Conservation (phyloP, 2,888 invertebrate genomes). For the Plutella xylostella region DNA sequence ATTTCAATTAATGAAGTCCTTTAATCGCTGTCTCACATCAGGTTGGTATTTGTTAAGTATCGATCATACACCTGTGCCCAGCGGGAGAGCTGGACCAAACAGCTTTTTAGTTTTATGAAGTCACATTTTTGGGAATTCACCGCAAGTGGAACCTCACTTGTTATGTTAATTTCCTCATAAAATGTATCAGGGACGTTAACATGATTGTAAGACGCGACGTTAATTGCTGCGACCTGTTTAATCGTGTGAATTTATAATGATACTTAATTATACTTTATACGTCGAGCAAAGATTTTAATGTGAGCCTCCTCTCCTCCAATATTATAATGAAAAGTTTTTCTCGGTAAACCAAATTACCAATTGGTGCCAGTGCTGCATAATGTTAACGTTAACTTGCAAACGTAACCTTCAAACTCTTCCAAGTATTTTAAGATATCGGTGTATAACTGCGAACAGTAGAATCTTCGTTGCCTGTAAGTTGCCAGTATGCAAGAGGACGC, state of each 20-base stretch:
- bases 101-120: neutral
- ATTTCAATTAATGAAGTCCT: too few relatives aligned
- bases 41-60: neutral
- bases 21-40: too few relatives aligned
- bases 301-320: too few relatives aligned
- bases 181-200: slow-evolving; percentile 26
- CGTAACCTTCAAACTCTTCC: too few relatives aligned
- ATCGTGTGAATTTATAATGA: slow-evolving; percentile 38
- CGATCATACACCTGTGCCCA: neutral
- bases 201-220: slow-evolving; percentile 47
- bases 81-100: neutral
- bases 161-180: slow-evolving; percentile 5
- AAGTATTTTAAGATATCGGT: too few relatives aligned
- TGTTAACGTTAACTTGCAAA: too few relatives aligned
- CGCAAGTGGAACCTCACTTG: neutral
- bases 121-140: neutral
- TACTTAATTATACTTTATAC: slow-evolving; percentile 4
- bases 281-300: neutral
- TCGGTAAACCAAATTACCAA: too few relatives aligned
- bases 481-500: too few relatives aligned
- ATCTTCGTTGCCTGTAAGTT: too few relatives aligned
- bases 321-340: too few relatives aligned
- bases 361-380: too few relatives aligned
- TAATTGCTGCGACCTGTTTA: slow-evolving; percentile 58
- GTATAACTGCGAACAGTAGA: too few relatives aligned